A percentile compares a stretch with the other conserved stretches of the same genome.
These are phyloP conservation scores for Lethrus apterus DNA, from an alignment of 1,140 invertebrate species.

Conservation along the genomic window DNA sequence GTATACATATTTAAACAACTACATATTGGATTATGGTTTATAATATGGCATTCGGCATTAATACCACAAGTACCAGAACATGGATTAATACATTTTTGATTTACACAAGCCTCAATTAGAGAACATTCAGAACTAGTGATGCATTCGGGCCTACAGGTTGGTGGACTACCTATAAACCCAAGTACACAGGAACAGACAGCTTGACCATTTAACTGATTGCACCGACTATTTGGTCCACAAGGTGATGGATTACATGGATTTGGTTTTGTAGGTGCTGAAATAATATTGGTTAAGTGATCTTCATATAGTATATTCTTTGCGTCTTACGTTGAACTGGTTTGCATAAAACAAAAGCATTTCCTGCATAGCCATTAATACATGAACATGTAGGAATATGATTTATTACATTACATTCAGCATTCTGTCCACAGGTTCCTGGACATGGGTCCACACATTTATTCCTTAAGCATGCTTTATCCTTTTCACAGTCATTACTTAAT, in stretches of 20 bases:
- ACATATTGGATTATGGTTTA: slow-evolving; percentile 51
- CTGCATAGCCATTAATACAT: slow-evolving; percentile 58
- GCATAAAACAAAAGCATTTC: slow-evolving; percentile 59
- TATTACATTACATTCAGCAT: slow-evolving; percentile 63
- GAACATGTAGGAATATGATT: slow-evolving; percentile 68
- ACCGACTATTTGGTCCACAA: slow-evolving; percentile 56
- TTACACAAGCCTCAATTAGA: slow-evolving; percentile 52
- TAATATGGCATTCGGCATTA: slow-evolving; percentile 54
- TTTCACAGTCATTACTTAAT: slow-evolving; percentile 56
- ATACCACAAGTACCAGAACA: slow-evolving; percentile 55
- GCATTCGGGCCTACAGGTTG: slow-evolving; percentile 51
- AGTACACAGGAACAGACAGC: slow-evolving; percentile 45
- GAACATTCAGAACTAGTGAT: slow-evolving; percentile 57
- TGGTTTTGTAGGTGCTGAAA: slow-evolving; percentile 45
- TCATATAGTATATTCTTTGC: background rate
- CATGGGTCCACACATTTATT: slow-evolving; percentile 66
- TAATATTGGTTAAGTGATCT: background rate
- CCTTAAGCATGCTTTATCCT: slow-evolving; percentile 52
- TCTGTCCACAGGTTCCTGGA: slow-evolving; percentile 63
- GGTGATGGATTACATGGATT: slow-evolving; percentile 39
- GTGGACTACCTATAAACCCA: slow-evolving; percentile 45
- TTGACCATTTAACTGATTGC: slow-evolving; percentile 50
- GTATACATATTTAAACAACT: slow-evolving; percentile 39
- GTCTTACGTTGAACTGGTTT: slow-evolving; percentile 48
- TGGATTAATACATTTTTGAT: slow-evolving; percentile 55